Conservation (phyloP, 2,888 invertebrate genomes). For the Xylota segnis region DNA sequence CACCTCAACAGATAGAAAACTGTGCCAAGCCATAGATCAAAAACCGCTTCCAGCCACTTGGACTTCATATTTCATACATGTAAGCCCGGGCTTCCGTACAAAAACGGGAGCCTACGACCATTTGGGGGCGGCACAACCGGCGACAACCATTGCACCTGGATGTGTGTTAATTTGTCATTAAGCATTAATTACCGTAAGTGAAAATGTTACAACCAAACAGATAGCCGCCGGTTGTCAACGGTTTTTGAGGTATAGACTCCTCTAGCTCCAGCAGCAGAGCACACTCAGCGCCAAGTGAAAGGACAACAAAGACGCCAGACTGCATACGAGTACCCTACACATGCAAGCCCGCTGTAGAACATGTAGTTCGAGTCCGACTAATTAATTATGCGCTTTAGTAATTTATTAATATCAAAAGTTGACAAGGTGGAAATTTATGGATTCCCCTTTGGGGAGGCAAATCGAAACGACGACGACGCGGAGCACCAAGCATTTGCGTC, state of each 20-base stretch:
- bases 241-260: slow-evolving; percentile 71
- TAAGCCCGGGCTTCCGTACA: slow-evolving; percentile 47
- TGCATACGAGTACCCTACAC: slow-evolving; percentile 46
- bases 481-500: slow-evolving; percentile 65
- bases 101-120: slow-evolving; percentile 27
- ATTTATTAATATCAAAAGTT: slow-evolving; percentile 85
- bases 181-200: slow-evolving; percentile 78
- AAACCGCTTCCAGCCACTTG: slow-evolving; percentile 74
- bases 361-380: slow-evolving; percentile 79
- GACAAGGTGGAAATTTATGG: slow-evolving; percentile 85
- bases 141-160: slow-evolving; percentile 74
- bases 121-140: slow-evolving; percentile 51
- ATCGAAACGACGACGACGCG: slow-evolving; percentile 17
- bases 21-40: slow-evolving; percentile 76
- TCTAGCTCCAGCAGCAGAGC: slow-evolving; percentile 46
- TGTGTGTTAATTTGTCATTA: slow-evolving; percentile 78
- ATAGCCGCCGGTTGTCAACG: slow-evolving; percentile 76
- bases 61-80: slow-evolving; percentile 73
- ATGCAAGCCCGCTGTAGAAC: slow-evolving; percentile 25
- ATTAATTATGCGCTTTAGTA: slow-evolving; percentile 84
- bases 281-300: slow-evolving; percentile 69
- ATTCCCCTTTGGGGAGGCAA: slow-evolving; percentile 77
- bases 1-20: slow-evolving; percentile 56
- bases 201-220: slow-evolving; percentile 77
- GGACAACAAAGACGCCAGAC: slow-evolving; percentile 72